phyloP scores from a whole-genome alignment of 2,797 vertebrate species.

The Hemibagrus guttatus region DNA sequence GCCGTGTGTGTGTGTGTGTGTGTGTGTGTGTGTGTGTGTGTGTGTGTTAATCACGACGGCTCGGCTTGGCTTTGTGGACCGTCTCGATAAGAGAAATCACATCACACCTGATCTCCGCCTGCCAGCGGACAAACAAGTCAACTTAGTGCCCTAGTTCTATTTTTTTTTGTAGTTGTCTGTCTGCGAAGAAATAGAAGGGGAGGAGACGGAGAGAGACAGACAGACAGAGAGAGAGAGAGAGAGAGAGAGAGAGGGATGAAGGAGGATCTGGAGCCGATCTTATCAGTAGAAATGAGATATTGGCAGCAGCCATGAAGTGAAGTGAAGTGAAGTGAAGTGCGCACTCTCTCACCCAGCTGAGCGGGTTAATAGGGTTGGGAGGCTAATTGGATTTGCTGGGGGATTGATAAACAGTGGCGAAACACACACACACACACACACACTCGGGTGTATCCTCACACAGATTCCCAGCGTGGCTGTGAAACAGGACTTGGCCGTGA shows the following conservation, averaged over 20 bases:
- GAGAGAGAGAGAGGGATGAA: conserved; percentile 65
- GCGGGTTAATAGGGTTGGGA: conserved; percentile 97
- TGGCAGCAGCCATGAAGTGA: conserved; percentile 84
- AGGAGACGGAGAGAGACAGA: conserved; percentile 6
- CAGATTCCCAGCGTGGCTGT: conserved; percentile 62
- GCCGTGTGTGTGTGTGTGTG: conserved; percentile 91
- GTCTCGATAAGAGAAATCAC: conserved; percentile 95
- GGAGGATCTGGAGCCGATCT: conserved; percentile 94
- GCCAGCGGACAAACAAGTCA: conserved; percentile 77
- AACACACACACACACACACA: conserved; percentile 46
- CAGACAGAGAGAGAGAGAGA: not conserved
- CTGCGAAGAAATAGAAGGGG: conserved; percentile 66
- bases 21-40: conserved; percentile 99
- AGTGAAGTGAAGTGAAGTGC: conserved; percentile 63
- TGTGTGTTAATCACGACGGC: conserved; percentile 96
- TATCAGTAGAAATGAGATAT: conserved; percentile 99
- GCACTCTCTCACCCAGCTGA: conserved; percentile 83
- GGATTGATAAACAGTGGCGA: conserved; percentile 92
- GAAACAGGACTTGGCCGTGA: conserved; percentile 77
- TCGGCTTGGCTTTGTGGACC: conserved; percentile 95
- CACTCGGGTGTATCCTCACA: conserved; percentile 65
- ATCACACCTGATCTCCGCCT: conserved; percentile 77
- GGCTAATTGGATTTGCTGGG: conserved; percentile 98
- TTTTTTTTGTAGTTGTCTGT: conserved; percentile 62
- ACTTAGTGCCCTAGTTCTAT: conserved; percentile 84